Evolutionary conservation across 2,888 invertebrate species (phyloP), one percentile per base, ranked within the genome.

Genomic region (Tanypteryx hageni): DNA sequence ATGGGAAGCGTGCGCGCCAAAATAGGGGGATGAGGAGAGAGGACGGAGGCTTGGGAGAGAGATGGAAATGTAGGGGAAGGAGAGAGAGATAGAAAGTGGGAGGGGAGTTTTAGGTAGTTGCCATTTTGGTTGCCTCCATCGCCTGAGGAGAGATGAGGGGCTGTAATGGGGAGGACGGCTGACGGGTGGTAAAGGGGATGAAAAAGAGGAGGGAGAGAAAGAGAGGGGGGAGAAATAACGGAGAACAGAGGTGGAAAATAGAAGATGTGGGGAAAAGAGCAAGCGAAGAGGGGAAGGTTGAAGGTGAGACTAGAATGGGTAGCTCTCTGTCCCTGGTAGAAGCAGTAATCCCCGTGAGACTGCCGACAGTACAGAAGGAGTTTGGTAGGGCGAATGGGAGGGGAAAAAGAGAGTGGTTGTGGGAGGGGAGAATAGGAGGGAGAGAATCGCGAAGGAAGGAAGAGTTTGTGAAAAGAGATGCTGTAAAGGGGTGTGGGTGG

Each of bases 321-420:
- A 22, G 68, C 18, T 68, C 68, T 68, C n/a, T 44, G 44, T 61
- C 61, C 57, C 61, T 16, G 18, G 86, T 31, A 86, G 85, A 58
- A 58, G n/a, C 59, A 22, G 61, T 86, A 86, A 86, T 86, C 86
- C 86, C 86, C 86, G 86, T 86, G 86, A 86, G 86, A 86, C 61
- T 11, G 57, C 57, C 86, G 27, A 64, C 86, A 86, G 31, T 31
- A 44, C 56, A 83, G 11, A 22, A 68, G 68, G 68, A 68, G 68
- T 68, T 68, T 68, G 68, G 22, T 68, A 68, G 68, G 68, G 68
- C 11, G 68, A 68, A 7, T n/a, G 22, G 68, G n/a, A 68, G 68
- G 68, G 22, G 68, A 18, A 22, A 22, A n/a, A 68, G n/a, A 18
- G 22, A 9, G 68, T n/a, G 68, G 2, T 68, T 68, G 44, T 5